phyloP scores from a whole-genome alignment of 1,140 invertebrate genomes.

The Gerris buenoi region DNA sequence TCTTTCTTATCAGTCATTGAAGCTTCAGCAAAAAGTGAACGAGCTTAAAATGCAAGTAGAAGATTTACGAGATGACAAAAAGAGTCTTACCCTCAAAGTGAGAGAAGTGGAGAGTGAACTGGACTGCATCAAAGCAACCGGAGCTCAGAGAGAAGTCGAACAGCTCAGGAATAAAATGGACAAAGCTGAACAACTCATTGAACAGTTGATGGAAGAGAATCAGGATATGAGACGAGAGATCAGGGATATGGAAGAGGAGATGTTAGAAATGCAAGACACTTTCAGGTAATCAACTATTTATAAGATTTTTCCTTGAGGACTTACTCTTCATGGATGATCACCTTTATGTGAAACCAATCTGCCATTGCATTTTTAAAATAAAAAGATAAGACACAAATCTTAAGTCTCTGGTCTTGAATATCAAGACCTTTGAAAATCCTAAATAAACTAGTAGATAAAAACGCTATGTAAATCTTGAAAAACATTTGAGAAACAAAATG shows the following conservation, averaged over 20 bases:
- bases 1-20: constrained; percentile 38
- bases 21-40: constrained; percentile 65
- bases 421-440: too few relatives aligned
- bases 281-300: too few relatives aligned
- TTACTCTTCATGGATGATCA: too few relatives aligned
- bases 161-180: constrained; percentile 58
- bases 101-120: constrained; percentile 55
- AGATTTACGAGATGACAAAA: constrained; percentile 67
- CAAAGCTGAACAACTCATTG: constrained; percentile 73
- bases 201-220: constrained; percentile 91
- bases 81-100: constrained; percentile 48
- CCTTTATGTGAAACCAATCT: too few relatives aligned
- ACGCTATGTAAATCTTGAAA: too few relatives aligned
- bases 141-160: constrained; percentile 30
- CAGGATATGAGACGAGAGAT: constrained; percentile 89
- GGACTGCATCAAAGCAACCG: constrained; percentile 27
- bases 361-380: too few relatives aligned
- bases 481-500: too few relatives aligned
- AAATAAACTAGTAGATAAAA: too few relatives aligned
- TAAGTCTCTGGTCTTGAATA: too few relatives aligned
- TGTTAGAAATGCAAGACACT: constrained; percentile 95
- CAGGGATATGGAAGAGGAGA: constrained; percentile 82
- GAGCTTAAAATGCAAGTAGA: constrained; percentile 62
- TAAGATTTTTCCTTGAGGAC: too few relatives aligned
- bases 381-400: too few relatives aligned